A percentile compares a stretch with the other conserved stretches of the same genome.
phyloP scores from a whole-genome alignment of 1,140 invertebrate species.

The Gerris buenoi region DNA sequence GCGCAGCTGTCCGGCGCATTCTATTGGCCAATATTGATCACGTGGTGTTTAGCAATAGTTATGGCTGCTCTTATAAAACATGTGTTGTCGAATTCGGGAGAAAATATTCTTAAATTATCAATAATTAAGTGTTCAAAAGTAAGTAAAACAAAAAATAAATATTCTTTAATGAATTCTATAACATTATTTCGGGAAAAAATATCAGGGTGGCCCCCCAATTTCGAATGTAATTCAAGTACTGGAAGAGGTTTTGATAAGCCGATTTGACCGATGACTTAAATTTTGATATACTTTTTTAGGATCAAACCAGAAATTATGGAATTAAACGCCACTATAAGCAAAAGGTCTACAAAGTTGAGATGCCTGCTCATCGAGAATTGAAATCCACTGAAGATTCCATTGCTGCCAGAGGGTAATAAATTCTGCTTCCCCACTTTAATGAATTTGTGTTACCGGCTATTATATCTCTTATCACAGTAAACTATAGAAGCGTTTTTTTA shows the following conservation, averaged over 20 bases:
- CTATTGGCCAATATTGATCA: slow-evolving; percentile 29
- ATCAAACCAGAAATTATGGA: not conserved
- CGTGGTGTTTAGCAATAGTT: slow-evolving; percentile 26
- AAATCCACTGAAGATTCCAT: slow-evolving; percentile 38
- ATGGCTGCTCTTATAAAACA: slow-evolving; percentile 37
- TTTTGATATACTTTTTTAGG: too few species aligned
- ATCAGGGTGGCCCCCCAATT: too few species aligned
- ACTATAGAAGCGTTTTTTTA: too few species aligned
- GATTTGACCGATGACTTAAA: too few species aligned
- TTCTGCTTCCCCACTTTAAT: too few species aligned
- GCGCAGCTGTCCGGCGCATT: slow-evolving; percentile 28
- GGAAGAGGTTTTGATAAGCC: too few species aligned
- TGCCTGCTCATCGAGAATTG: slow-evolving; percentile 29
- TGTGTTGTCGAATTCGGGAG: slow-evolving; percentile 28
- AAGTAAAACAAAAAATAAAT: not conserved
- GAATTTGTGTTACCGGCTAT: too few species aligned
- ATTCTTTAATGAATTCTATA: not conserved
- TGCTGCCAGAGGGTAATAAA: slow-evolving; percentile 43
- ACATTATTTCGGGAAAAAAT: too few species aligned
- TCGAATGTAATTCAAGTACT: too few species aligned
- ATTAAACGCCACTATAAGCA: slow-evolving; percentile 21
- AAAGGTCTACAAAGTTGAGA: slow-evolving; percentile 36
- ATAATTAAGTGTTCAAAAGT: not conserved
- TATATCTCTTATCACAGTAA: too few species aligned
- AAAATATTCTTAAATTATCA: not conserved